Evolutionary conservation across 2,113 vertebrate genomes (phyloP).

Genomic region (Ardeotis arabs): DNA sequence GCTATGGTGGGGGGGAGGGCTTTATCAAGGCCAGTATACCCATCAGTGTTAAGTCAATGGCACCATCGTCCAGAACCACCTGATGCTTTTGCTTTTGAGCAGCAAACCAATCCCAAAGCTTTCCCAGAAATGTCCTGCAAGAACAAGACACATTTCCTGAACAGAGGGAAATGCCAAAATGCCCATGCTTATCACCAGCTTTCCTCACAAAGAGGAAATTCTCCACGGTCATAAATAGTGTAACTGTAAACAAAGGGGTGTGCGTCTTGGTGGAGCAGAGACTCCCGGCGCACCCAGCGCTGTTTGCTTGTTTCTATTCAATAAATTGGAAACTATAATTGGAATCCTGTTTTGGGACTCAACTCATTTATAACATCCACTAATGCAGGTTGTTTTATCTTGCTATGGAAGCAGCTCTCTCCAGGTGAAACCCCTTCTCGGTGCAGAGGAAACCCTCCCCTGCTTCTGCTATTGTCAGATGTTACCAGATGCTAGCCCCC

Average conservation of each 20-base stretch:
- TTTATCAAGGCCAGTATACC: not conserved
- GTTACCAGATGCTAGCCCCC: not conserved
- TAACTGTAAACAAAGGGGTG: too few relatives aligned
- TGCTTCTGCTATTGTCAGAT: not conserved
- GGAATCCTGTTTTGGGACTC: too few relatives aligned
- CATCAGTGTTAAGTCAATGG: not conserved
- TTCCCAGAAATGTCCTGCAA: not conserved
- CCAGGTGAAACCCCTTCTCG: not conserved
- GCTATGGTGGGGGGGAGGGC: accelerated
- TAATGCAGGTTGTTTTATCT: not conserved
- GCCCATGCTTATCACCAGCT: not conserved
- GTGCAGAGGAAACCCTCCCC: not conserved
- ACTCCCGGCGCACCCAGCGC: too few relatives aligned
- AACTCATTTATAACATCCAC: too few relatives aligned
- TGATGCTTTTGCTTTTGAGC: not conserved
- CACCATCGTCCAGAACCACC: not conserved
- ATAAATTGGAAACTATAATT: too few relatives aligned
- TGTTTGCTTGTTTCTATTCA: too few relatives aligned
- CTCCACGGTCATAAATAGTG: too few relatives aligned
- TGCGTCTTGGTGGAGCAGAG: too few relatives aligned
- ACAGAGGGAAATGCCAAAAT: not conserved
- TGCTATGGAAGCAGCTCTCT: not conserved
- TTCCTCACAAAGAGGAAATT: not conserved
- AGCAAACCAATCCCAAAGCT: not conserved
- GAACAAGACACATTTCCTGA: not conserved